Base-by-base conservation (phyloP, 2,113 vertebrate genomes). In the Panthera tigris region DNA sequence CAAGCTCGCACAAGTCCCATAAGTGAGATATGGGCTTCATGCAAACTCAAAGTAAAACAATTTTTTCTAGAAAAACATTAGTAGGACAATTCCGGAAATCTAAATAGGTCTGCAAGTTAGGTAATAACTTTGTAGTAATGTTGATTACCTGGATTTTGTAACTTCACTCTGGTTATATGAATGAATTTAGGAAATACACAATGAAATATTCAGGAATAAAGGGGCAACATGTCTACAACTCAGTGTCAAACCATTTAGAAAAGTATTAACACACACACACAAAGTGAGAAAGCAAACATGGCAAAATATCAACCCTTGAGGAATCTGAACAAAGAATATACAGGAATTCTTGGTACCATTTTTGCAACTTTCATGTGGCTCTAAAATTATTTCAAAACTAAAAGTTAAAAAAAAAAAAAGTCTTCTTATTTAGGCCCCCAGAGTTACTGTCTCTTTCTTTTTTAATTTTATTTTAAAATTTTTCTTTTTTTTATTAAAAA, bases 371-470 rank as follows among this genome's bases (percentile, higher is more conserved):
- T 73, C 73, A 55, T 23, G 9, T 82, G 52, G 57, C 85, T 91
- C 14, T 57, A 33, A 91, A 91, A 85, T 91, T 85, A 93, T 65
- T 93, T 94, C 65, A 92, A 85, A 97, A 81, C 52, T 50, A 27
- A 95, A 91, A 52, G 19, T 76, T 39, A 52, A 16, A 50, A 33
- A 61, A 33, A 33, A 57, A 27, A 65, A 52, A 84, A 31, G 69
- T 0, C 11, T 57, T 55, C 31, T 31, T 73, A 16, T 71, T 74
- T 71, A 89, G 65, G 19, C 3, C 7, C 15, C 31, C 33, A 52
- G 74, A 84, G 61, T 78, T 80, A n/a, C 12, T 74, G 15, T 68
- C 48, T 29, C 41, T 81, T 80, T 55, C 69, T 93, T 79, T 71
- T 81, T 33, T 27, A n/a, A 25, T 55, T 81, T 82, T 73, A 31